Conservation (phyloP, 2,797 vertebrate genomes). For the Micropoecilia bifurca region DNA sequence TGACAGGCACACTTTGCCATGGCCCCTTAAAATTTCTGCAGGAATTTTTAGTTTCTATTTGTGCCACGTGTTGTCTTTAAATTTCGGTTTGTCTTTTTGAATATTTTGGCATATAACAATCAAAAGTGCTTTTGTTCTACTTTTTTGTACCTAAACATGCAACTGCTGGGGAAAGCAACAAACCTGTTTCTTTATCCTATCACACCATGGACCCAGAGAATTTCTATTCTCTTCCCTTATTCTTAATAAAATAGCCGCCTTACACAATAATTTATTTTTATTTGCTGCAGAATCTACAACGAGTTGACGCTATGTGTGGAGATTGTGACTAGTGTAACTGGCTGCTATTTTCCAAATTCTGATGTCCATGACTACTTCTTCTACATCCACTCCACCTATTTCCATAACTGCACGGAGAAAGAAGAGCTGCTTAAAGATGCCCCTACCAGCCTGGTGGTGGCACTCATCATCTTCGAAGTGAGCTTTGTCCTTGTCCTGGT, state of each 20-base stretch:
- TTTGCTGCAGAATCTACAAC: slow-evolving; percentile 66
- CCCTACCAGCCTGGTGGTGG: slow-evolving; percentile 60
- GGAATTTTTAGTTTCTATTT: no score
- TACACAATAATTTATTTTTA: background rate
- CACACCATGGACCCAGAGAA: background rate
- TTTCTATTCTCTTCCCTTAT: background rate
- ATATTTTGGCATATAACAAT: background rate
- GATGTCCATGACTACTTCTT: slow-evolving; percentile 68
- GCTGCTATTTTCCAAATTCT: slow-evolving; percentile 73
- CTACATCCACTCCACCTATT: slow-evolving; percentile 65
- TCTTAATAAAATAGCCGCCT: background rate
- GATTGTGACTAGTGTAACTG: accelerated
- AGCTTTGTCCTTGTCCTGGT: slow-evolving; percentile 74
- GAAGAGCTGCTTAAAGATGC: slow-evolving; percentile 42
- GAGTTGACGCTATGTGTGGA: slow-evolving; percentile 50
- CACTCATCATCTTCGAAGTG: slow-evolving; percentile 74
- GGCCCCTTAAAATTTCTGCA: no score
- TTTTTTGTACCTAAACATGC: background rate
- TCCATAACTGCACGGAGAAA: slow-evolving; percentile 58
- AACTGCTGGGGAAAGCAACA: background rate
- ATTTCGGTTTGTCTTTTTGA: background rate
- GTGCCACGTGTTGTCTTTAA: background rate
- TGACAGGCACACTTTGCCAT: no score
- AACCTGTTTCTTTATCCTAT: background rate
- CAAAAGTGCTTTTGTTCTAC: background rate